phyloP scores from a whole-genome alignment of 1,140 invertebrate genomes.

The Portunus trituberculatus region DNA sequence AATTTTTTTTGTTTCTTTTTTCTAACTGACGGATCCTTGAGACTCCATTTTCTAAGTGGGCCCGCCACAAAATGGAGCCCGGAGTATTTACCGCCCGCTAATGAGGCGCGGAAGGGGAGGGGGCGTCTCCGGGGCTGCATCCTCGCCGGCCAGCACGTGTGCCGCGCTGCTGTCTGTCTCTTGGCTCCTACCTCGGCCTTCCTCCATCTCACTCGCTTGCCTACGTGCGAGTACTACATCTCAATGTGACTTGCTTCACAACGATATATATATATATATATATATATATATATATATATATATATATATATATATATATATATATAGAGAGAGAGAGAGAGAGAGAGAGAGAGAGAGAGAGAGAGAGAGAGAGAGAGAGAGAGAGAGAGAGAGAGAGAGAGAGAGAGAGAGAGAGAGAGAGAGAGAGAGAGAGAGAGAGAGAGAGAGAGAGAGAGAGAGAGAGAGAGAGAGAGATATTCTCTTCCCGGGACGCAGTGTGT shows the following conservation, averaged over 20 bases:
- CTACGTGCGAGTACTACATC: too few species aligned
- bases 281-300: not conserved
- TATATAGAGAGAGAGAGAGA: not conserved
- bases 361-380: not conserved
- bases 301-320: not conserved
- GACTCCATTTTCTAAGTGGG: slow-evolving; percentile 1
- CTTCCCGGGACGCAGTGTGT: too few species aligned
- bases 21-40: slow-evolving; percentile 1
- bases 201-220: not conserved
- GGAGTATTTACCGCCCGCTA: slow-evolving; percentile 18
- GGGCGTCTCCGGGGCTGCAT: not conserved
- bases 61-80: not conserved
- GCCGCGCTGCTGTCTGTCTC: not conserved
- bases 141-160: not conserved
- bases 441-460: too few species aligned
- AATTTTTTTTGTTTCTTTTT: slow-evolving; percentile 15
- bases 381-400: not conserved
- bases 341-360: not conserved
- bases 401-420: not conserved
- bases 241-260: not conserved
- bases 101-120: not conserved
- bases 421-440: too few species aligned
- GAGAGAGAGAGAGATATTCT: too few species aligned
- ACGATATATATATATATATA: not conserved
- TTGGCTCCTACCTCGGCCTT: not conserved